Evolutionary conservation across 92 coral and sea anemone genomes (phyloP), one percentile per base, ranked within the genome.

Genomic region (Diadumene lineata): DNA sequence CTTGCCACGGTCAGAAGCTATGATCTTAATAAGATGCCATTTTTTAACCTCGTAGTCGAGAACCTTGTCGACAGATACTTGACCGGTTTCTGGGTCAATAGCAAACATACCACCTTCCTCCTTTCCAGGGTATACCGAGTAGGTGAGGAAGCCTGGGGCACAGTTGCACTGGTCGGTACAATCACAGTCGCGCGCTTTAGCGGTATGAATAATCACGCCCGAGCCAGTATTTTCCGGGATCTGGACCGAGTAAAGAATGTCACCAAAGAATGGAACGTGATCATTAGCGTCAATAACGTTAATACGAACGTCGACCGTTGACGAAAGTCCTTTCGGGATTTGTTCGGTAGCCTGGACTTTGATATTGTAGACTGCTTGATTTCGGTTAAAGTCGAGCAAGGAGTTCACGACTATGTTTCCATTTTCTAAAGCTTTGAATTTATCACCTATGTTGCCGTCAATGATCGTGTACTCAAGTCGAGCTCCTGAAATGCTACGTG

Each of bases 351-450:
- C 87, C 57, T 72, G 53, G 21, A 94, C 94, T 57, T 92, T 94
- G 56, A 94, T 44, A 70, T 81, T 63, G 53, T 74, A 82, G n/a
- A 71, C 58, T 53, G 69, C 51, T 34, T 60, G 69, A 38, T 91
- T 84, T 66, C 80, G 75, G 56, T 91, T 94, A 44, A 55, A 85
- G 79, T 91, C 92, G 28, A 94, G 69, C 8, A 76, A 64, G 33
- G 89, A 87, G 80, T 94, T 91, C 73, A 94, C 56, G 48, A 78
- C 87, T 43, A 94, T 81, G 80, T 82, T 69, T 2, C 98, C 98
- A 26, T 57, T 84, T 1, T 73, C 44, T 27, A 78, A 64, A 2
- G 86, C 82, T 31, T 29, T 70, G 58, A 89, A 94, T 69, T 81
- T 82, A 30, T 88, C 76, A 2, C 84, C 89, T 1, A 73, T 30